A percentile compares a stretch with the other conserved stretches of the same genome.
Evolutionary conservation across 2,888 invertebrate genomes (phyloP).

Genomic region (Venusia cambrica): DNA sequence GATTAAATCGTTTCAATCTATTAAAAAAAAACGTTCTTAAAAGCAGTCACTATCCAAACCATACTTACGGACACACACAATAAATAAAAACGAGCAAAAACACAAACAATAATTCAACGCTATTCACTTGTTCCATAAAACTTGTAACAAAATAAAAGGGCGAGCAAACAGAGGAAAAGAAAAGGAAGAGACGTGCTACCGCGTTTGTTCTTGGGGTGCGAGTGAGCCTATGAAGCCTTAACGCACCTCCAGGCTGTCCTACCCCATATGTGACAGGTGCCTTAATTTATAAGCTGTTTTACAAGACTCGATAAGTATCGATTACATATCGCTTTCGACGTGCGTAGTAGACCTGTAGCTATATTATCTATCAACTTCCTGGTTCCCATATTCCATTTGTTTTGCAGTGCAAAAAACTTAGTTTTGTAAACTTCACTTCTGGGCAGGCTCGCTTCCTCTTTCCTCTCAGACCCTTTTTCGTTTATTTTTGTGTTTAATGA

Average conservation of each 20-base stretch:
- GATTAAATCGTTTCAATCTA: too few species aligned
- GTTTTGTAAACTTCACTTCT: too few species aligned
- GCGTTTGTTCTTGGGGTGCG: conserved; percentile 49
- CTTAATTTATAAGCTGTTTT: conserved; percentile 20
- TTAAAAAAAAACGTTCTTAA: too few species aligned
- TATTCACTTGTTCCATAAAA: neutral
- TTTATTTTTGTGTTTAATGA: too few species aligned
- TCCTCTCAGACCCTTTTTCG: too few species aligned
- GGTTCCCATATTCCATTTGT: too few species aligned
- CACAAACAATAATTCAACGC: neutral
- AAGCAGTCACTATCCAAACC: too few species aligned
- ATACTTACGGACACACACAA: too few species aligned
- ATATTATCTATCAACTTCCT: too few species aligned
- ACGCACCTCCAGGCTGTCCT: conserved; percentile 8
- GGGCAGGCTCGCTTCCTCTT: too few species aligned
- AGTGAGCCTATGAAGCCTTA: conserved; percentile 52
- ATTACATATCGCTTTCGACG: conserved; percentile 5
- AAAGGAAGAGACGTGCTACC: conserved; percentile 42
- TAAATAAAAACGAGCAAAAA: too few species aligned
- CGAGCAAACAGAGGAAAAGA: conserved; percentile 7
- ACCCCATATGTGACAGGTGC: conserved; percentile 14
- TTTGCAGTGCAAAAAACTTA: too few species aligned
- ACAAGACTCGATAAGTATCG: conserved; percentile 1
- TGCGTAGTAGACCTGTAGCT: conserved; percentile 18
- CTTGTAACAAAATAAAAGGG: neutral